Evolutionary conservation across 2,113 vertebrate species (phyloP).

Genomic region (Bos javanicus): DNA sequence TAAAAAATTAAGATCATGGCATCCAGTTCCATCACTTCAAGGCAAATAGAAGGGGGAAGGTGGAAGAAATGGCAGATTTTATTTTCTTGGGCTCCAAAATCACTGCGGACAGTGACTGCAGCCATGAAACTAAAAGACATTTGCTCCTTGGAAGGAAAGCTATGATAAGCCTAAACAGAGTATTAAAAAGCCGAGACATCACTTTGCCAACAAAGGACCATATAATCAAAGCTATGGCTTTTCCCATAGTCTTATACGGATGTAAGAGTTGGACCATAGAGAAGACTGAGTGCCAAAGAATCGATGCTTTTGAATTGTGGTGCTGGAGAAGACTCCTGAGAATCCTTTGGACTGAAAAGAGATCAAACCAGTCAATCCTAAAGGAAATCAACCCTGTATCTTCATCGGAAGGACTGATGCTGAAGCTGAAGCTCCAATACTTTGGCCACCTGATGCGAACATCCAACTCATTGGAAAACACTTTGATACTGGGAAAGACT

Average conservation of each 20-base stretch:
- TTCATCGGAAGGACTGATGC: not conserved
- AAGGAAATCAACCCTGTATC: not conserved
- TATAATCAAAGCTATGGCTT: not conserved
- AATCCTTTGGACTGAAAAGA: not conserved
- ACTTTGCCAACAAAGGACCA: not conserved
- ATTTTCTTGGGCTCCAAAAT: not conserved
- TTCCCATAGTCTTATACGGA: not conserved
- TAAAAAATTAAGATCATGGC: not conserved
- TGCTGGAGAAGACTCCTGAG: not conserved
- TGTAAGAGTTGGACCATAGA: not conserved
- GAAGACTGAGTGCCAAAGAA: not conserved
- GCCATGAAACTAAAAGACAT: not conserved
- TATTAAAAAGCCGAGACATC: not conserved
- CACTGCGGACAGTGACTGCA: not conserved
- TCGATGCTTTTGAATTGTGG: not conserved
- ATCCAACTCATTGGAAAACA: not conserved
- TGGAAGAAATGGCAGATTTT: not conserved
- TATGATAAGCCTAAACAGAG: not conserved
- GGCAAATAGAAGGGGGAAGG: not conserved
- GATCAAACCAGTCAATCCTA: not conserved
- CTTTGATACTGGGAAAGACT: not conserved
- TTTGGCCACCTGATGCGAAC: not conserved
- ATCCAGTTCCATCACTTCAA: not conserved
- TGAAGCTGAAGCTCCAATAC: not conserved
- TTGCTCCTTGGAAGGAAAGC: not conserved